A percentile compares a stretch with the other conserved stretches of the same genome.
Evolutionary conservation across 92 coral and sea anemone species (phyloP).

Genomic region (Palythoa grandis): DNA sequence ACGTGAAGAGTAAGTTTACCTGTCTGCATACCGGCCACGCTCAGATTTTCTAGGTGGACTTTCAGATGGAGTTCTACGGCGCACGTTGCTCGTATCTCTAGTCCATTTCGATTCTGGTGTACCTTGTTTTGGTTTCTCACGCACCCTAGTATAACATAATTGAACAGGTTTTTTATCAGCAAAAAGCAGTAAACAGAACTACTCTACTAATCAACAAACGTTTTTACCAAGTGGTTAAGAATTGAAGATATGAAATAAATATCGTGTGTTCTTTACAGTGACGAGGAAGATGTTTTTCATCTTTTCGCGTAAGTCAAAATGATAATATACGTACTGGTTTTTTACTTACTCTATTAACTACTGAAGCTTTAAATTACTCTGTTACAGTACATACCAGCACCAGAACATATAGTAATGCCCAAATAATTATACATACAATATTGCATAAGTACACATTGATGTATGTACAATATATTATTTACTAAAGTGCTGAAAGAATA

Average conservation of each 20-base stretch:
- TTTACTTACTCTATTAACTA: neutral
- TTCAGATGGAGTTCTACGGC: neutral
- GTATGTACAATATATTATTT: too few relatives aligned
- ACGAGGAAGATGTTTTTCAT: too few relatives aligned
- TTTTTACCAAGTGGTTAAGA: too few relatives aligned
- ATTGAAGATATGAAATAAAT: too few relatives aligned
- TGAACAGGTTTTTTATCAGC: neutral
- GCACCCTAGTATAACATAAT: neutral
- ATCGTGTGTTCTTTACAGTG: too few relatives aligned
- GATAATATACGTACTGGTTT: neutral
- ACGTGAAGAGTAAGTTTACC: neutral
- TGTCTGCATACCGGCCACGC: neutral
- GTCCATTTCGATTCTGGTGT: constrained; percentile 47
- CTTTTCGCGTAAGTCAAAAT: too few relatives aligned
- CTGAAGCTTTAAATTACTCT: neutral
- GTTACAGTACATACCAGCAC: neutral
- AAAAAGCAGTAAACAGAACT: neutral
- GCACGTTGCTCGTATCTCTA: neutral
- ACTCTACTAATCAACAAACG: too few relatives aligned
- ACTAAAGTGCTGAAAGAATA: too few relatives aligned
- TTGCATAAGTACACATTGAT: too few relatives aligned
- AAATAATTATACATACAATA: neutral
- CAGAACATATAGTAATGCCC: neutral
- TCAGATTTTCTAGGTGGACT: constrained; percentile 24
- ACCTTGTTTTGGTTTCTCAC: constrained; percentile 7